Conservation (phyloP, 1,140 invertebrate species). For the Pseudobourletiella spinata region DNA sequence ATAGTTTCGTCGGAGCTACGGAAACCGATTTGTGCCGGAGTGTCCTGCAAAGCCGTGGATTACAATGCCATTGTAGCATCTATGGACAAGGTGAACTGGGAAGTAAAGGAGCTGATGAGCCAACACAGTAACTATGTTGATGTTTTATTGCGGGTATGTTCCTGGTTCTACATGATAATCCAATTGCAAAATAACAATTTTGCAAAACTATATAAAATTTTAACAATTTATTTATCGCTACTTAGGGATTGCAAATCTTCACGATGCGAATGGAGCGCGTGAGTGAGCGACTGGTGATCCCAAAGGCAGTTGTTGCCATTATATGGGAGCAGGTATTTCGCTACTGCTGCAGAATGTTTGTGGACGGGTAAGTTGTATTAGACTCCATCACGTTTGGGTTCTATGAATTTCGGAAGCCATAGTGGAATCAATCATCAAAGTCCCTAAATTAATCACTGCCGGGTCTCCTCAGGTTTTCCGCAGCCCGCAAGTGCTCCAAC, state of each 20-base stretch:
- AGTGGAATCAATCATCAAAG: background rate
- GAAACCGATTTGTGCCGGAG: conserved; percentile 51
- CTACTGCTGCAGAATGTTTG: conserved; percentile 71
- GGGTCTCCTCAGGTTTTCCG: conserved; percentile 61
- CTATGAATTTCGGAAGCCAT: background rate
- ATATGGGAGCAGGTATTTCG: conserved; percentile 78
- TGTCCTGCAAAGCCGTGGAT: conserved; percentile 86
- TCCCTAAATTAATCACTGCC: background rate
- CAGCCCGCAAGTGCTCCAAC: conserved; percentile 87
- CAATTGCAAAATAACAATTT: conserved; percentile 49
- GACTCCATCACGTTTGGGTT: background rate
- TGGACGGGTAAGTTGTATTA: conserved; percentile 68
- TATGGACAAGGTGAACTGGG: conserved; percentile 94
- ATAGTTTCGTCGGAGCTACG: conserved; percentile 47
- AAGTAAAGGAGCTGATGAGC: conserved; percentile 87
- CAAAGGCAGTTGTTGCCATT: conserved; percentile 55
- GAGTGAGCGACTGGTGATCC: conserved; percentile 55
- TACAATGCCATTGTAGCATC: conserved; percentile 62
- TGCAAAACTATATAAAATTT: background rate
- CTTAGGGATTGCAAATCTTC: conserved; percentile 69
- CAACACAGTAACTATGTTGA: conserved; percentile 83
- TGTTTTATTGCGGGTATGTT: conserved; percentile 8
- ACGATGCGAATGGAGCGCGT: conserved; percentile 64
- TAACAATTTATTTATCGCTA: too few species aligned
- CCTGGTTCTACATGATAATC: too few species aligned